A percentile compares a stretch with the other conserved stretches of the same genome.
phyloP scores from a whole-genome alignment of 2,797 vertebrate genomes.

The Acomys russatus region DNA sequence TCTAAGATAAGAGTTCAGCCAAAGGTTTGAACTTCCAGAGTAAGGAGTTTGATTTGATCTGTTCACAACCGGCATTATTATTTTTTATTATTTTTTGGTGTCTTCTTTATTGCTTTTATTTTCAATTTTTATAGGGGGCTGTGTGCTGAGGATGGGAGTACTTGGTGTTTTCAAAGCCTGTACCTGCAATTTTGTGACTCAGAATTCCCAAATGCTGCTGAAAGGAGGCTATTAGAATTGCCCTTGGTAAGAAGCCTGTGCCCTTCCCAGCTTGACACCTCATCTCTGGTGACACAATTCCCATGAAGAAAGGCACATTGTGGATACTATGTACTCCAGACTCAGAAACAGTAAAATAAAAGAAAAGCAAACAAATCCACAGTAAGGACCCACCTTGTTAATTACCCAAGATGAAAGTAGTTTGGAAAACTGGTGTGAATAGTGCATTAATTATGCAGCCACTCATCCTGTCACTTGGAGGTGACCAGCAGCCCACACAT shows the following conservation, averaged over 20 bases:
- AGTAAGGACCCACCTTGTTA: not conserved
- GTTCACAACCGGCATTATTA: not conserved
- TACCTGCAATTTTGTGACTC: not conserved
- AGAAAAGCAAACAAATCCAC: not conserved
- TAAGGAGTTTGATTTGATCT: not conserved
- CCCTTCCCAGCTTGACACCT: not conserved
- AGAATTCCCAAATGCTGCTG: not conserved
- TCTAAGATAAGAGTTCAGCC: not conserved
- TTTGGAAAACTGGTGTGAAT: not conserved
- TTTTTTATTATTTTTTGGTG: not conserved
- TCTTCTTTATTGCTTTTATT: not conserved
- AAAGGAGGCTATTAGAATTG: not conserved
- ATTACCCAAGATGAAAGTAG: not conserved
- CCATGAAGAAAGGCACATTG: not conserved
- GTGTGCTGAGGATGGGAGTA: not conserved
- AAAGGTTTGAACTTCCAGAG: not conserved
- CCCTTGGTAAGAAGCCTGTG: too few relatives aligned
- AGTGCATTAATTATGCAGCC: too few relatives aligned
- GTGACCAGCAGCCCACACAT: fast-evolving
- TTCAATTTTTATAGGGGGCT: not conserved
- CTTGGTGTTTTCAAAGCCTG: not conserved
- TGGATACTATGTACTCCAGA: not conserved
- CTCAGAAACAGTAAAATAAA: not conserved
- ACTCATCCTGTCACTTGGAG: not conserved
- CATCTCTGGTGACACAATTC: not conserved